Evolutionary conservation across 2,797 vertebrate genomes (phyloP), one percentile per base, ranked within the genome.

Genomic region (Muraenolepis orangiensis): DNA sequence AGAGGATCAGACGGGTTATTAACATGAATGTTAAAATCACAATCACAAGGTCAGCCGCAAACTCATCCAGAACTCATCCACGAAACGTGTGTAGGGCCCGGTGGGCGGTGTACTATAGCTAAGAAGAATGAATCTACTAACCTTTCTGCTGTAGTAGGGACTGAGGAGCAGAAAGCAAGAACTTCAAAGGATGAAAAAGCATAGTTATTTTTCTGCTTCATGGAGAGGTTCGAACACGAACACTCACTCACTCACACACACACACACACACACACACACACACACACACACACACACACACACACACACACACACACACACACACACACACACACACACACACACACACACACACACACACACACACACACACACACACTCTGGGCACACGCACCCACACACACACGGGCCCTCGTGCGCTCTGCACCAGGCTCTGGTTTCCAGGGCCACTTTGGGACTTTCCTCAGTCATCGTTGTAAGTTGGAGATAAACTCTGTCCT

Each of bases 371-470:
- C 69, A 40, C 69, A 13, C 3, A 10, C 3, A 11, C 67, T 20
- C 30, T 36, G n/a, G n/a, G n/a, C 42, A 72, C 46, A 75, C 72
- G 28, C 42, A 42, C 68, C 28, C 29, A 74, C 72, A 64, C 71
- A 30, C 61, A 70, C 38, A 74, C 74, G 29, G 4, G 75, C 72
- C 69, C 73, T 51, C 84, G 67, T 76, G 76, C 69, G 78, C 74
- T 80, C 73, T 67, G 79, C 38, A 32, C 46, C 68, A 78, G 80
- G 76, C 76, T 93, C 78, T 82, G 68, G 85, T 92, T 92, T 91
- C 90, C 84, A 87, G 88, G 94, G 93, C 88, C 89, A 91, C 87
- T 95, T 94, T 94, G 93, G 94, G 92, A 94, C 93, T 95, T 95
- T 95, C 94, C 93, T 91, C 72, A 79, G 85, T 7, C 6, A 67